Evolutionary conservation across 2,888 invertebrate species (phyloP).

Genomic region (Dryobota labecula): DNA sequence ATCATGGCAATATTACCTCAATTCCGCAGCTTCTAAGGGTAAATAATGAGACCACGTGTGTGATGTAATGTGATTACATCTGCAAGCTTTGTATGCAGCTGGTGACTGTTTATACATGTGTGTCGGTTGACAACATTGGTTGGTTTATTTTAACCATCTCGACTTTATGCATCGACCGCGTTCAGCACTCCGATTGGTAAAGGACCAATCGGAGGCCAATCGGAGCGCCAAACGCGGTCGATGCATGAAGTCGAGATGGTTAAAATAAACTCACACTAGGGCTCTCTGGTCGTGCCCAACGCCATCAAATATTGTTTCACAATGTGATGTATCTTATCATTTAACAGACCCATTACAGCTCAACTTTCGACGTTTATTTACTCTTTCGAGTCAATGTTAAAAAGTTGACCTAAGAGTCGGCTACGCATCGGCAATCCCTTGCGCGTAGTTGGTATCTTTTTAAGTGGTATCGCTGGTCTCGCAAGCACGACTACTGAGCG

Average conservation of each 20-base stretch:
- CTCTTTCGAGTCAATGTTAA: not conserved
- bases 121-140: too few species aligned
- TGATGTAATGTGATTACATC: not conserved
- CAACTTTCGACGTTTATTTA: not conserved
- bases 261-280: too few species aligned
- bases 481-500: too few species aligned
- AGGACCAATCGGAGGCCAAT: too few species aligned
- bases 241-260: too few species aligned
- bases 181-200: too few species aligned
- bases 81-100: not conserved
- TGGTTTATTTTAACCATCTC: too few species aligned
- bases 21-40: not conserved
- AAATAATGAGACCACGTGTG: conserved; percentile 1
- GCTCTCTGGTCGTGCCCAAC: not conserved
- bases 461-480: too few species aligned
- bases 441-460: not conserved
- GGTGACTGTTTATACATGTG: not conserved
- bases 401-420: not conserved
- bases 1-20: not conserved
- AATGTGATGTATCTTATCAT: not conserved
- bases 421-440: not conserved
- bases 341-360: not conserved
- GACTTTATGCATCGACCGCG: too few species aligned
- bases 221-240: too few species aligned
- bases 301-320: not conserved